Evolutionary conservation across 2,888 invertebrate species (phyloP).

Genomic region (Amiota mariae): DNA sequence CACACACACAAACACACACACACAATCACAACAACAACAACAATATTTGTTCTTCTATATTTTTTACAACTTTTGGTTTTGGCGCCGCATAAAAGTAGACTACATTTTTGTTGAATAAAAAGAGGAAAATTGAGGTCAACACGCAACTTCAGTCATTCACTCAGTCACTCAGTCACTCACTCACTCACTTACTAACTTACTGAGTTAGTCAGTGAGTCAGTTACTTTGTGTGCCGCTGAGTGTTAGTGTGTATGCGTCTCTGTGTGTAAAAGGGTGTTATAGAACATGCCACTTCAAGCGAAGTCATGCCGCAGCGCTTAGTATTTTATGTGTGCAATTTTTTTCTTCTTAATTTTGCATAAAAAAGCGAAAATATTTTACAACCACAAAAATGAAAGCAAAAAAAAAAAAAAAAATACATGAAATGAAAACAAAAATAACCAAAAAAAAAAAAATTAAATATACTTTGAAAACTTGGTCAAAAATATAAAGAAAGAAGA

Average conservation of each 20-base stretch:
- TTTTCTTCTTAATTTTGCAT: conserved; percentile 13
- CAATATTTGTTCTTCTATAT: no score
- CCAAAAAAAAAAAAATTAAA: background rate
- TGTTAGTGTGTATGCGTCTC: no score
- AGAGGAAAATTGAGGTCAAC: conserved; percentile 14
- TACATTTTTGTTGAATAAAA: background rate
- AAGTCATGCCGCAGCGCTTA: no score
- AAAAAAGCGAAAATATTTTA: conserved; percentile 3
- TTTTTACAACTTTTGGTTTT: background rate
- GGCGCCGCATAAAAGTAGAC: conserved; percentile 1
- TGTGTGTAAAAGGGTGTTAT: no score
- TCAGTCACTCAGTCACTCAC: background rate
- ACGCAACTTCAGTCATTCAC: background rate
- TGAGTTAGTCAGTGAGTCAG: background rate
- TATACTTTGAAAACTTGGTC: conserved; percentile 4
- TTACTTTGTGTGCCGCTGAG: background rate
- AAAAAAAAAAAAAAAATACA: conserved; percentile 16
- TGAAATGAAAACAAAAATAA: background rate
- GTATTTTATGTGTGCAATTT: conserved; percentile 18
- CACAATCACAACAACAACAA: no score
- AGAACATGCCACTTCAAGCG: no score
- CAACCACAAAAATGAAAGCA: background rate
- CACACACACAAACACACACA: no score
- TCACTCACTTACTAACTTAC: background rate
- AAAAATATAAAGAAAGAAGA: background rate